Conservation (phyloP, 2,888 invertebrate species). For the Stenichneumon culpator region DNA sequence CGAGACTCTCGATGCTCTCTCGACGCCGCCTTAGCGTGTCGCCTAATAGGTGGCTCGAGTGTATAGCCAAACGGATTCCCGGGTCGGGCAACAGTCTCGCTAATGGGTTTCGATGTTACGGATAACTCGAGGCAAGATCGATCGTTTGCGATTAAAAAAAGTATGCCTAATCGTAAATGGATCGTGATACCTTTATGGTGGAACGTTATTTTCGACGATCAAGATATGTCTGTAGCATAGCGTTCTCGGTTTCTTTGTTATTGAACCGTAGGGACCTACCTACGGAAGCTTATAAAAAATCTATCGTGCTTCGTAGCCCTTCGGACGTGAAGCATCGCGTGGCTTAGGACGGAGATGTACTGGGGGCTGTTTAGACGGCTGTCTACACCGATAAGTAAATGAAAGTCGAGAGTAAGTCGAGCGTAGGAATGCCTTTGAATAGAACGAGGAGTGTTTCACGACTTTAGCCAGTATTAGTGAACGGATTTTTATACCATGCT, state of each 20-base stretch:
- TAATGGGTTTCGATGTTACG: constrained; percentile 1
- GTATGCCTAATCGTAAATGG: not conserved
- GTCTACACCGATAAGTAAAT: not conserved
- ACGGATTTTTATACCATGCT: not conserved
- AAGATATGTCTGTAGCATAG: not conserved
- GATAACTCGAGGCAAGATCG: not conserved
- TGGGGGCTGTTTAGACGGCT: not conserved
- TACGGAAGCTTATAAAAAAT: not conserved
- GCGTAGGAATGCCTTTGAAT: constrained; percentile 3
- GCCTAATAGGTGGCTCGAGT: constrained; percentile 19
- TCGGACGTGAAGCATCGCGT: not conserved
- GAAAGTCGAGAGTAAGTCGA: not conserved
- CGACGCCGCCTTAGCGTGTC: constrained; percentile 57
- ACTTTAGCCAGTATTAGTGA: not conserved
- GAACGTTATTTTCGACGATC: not conserved
- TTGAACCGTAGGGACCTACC: not conserved
- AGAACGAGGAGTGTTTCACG: constrained; percentile 12
- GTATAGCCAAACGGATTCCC: not conserved
- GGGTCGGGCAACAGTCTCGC: not conserved
- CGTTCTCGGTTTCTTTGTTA: not conserved
- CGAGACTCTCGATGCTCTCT: constrained; percentile 49
- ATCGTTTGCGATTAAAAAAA: not conserved
- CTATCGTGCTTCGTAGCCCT: not conserved
- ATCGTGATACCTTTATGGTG: not conserved
- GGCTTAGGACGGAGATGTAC: not conserved